phyloP scores from a whole-genome alignment of 2,113 vertebrate genomes.

The Piliocolobus tephrosceles region DNA sequence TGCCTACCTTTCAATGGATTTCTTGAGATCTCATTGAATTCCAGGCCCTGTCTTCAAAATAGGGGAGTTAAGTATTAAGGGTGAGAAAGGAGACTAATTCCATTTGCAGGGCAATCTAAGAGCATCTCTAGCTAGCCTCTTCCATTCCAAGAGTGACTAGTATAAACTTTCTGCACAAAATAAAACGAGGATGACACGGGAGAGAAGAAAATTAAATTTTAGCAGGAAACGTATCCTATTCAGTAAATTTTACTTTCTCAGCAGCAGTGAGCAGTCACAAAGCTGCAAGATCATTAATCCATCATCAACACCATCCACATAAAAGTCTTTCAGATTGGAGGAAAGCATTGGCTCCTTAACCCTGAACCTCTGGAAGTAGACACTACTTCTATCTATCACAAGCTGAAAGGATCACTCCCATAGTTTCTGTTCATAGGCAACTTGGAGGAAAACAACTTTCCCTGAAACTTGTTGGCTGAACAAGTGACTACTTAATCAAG shows the following conservation, averaged over 20 bases:
- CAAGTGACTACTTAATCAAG: background rate
- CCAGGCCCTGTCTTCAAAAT: background rate
- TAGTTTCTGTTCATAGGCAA: background rate
- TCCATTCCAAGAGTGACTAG: background rate
- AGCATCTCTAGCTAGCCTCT: background rate
- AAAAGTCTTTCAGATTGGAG: background rate
- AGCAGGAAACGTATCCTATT: background rate
- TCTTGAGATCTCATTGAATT: background rate
- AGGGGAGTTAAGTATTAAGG: background rate
- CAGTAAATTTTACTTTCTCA: background rate
- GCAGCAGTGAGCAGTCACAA: background rate
- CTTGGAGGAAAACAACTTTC: background rate
- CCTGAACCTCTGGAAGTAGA: background rate
- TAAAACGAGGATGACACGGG: background rate
- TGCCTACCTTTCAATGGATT: background rate
- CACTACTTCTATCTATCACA: background rate
- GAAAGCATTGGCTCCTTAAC: background rate
- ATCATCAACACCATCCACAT: background rate
- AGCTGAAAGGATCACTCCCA: background rate
- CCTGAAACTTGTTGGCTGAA: background rate
- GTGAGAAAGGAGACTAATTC: background rate
- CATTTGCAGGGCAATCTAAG: background rate
- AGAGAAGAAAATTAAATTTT: background rate
- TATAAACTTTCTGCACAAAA: background rate
- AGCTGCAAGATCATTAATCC: background rate